Base-by-base conservation (phyloP, 2,888 invertebrate genomes). In the Mythimna ferrago region DNA sequence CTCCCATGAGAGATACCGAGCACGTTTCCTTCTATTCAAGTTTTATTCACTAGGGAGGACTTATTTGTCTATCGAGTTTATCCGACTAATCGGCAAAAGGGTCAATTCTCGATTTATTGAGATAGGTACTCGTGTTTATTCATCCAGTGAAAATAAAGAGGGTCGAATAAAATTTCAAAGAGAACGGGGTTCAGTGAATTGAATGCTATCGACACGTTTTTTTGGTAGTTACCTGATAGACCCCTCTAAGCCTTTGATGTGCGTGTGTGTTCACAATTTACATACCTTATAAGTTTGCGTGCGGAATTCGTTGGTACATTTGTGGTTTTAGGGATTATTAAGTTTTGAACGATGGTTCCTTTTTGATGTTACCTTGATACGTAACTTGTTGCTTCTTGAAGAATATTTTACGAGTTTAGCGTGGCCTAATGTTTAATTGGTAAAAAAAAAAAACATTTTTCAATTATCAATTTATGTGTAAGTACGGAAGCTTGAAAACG, bases 61-160 rank as follows among this genome's bases (percentile, higher is more conserved):
- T 81, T 85, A 83, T 89, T 87, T 89, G 86, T 87, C 86, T 85
- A 81, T 81, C 65, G 73, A 65, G 80, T 85, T 86, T 85, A 89
- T 85, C 78, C 78, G 77, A 85, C 80, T 89, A 91, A 90, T 90
- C 88, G 88, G 78, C 61, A 81, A 87, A 86, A 84, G 86, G 88
- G 86, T 87, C 84, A 83, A 83, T 84, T 84, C 75, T 81, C 80
- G 84, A 86, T 87, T 88, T 88, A 90, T 90, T 85, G 84, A 86
- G 86, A 86, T 85, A 85, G 86, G 83, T 80, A 71, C 76, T 84
- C 71, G 80, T 87, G 86, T 87, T 87, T 87, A 51, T 81, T 87
- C 67, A 69, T 35, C 78, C 79, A 66, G 79, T 83, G 74, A 72
- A 84, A 82, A 81, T 78, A 72, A 79, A 80, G 78, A 78, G 83